A percentile compares a stretch with the other conserved stretches of the same genome.
These are phyloP conservation scores for Pitta sordida DNA, from an alignment of 2,113 vertebrate genomes.

Conservation along the genomic window DNA sequence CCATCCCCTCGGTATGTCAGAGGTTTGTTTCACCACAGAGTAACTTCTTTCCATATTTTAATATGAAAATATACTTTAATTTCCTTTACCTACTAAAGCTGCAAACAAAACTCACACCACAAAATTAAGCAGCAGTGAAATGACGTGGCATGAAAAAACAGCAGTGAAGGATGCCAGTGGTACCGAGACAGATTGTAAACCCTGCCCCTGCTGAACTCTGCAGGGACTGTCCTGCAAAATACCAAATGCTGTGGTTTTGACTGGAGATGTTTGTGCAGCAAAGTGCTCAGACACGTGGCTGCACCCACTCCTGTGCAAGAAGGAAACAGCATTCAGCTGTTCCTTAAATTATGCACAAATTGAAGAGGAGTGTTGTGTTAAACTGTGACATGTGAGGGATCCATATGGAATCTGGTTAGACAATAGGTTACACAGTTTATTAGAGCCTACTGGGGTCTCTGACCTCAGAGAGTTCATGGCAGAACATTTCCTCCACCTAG, in stretches of 20 bases:
- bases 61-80: background rate
- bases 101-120: background rate
- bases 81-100: background rate
- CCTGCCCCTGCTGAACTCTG: background rate
- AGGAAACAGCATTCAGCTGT: background rate
- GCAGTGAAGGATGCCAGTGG: background rate
- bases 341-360: background rate
- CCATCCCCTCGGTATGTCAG: background rate
- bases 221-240: background rate
- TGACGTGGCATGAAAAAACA: accelerated
- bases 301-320: background rate
- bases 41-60: background rate
- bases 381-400: background rate
- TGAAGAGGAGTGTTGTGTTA: background rate
- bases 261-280: background rate
- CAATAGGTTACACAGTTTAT: background rate
- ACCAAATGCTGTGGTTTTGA: background rate
- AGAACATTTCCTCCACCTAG: background rate
- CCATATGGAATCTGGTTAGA: background rate
- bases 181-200: background rate
- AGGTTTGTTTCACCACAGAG: background rate
- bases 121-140: accelerated
- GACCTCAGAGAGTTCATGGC: background rate
- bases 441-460: background rate
- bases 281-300: background rate